These are phyloP conservation scores for Acronicta aceris DNA, from an alignment of 2,888 invertebrate species.

Conservation along the genomic window DNA sequence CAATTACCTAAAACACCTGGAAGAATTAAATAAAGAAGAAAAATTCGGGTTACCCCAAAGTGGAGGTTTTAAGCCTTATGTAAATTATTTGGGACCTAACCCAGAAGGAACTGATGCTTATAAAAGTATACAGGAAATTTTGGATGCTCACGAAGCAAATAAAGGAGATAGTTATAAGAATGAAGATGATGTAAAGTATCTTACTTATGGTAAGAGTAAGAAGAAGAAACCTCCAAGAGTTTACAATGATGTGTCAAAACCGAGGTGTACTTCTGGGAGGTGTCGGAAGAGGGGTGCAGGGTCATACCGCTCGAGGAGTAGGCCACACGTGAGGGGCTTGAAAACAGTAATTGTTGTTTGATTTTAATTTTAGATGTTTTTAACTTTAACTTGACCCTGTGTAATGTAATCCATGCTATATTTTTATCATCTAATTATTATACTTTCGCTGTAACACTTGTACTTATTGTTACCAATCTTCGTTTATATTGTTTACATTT, in stretches of 20 bases:
- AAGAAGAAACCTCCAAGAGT: slow-evolving; percentile 62
- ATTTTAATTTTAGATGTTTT: slow-evolving; percentile 2
- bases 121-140: slow-evolving; percentile 78
- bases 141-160: slow-evolving; percentile 80
- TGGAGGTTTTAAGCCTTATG: slow-evolving; percentile 57
- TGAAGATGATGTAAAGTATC: slow-evolving; percentile 63
- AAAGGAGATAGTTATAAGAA: slow-evolving; percentile 51
- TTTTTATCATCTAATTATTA: neutral
- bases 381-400: neutral
- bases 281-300: slow-evolving; percentile 71
- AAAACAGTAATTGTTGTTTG: slow-evolving; percentile 56
- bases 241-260: slow-evolving; percentile 54
- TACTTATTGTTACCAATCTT: no score
- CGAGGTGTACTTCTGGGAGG: slow-evolving; percentile 69
- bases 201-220: slow-evolving; percentile 61
- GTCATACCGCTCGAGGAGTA: slow-evolving; percentile 62
- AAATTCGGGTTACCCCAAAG: slow-evolving; percentile 59
- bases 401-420: neutral
- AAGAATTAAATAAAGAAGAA: slow-evolving; percentile 66
- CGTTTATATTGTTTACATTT: no score
- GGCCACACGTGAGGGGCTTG: slow-evolving; percentile 75
- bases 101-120: slow-evolving; percentile 72
- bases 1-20: slow-evolving; percentile 77
- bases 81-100: slow-evolving; percentile 50
- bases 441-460: no score